A percentile compares a stretch with the other conserved stretches of the same genome.
Evolutionary conservation across 1,140 invertebrate genomes (phyloP).

Genomic region (Pachyrhynchus sulphureomaculatus): DNA sequence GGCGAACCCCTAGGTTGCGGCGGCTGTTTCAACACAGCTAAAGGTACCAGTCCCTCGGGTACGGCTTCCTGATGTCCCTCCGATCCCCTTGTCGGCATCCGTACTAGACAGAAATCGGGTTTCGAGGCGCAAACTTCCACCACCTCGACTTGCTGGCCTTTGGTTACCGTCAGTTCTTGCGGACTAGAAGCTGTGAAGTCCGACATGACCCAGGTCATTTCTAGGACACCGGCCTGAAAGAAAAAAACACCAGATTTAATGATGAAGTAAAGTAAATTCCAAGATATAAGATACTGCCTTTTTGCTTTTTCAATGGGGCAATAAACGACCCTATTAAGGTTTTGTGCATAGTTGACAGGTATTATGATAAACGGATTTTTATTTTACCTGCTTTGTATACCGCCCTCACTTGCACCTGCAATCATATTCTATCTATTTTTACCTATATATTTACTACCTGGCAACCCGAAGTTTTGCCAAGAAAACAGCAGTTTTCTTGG

Average conservation of each 20-base stretch:
- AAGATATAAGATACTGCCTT: too few species aligned
- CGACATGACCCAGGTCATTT: conserved; percentile 85
- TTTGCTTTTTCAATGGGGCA: too few species aligned
- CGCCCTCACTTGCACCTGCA: too few species aligned
- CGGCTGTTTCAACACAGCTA: conserved; percentile 79
- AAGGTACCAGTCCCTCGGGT: conserved; percentile 80
- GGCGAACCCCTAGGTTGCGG: conserved; percentile 63
- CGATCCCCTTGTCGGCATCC: conserved; percentile 58
- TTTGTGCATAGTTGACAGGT: too few species aligned
- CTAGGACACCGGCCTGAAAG: conserved; percentile 65
- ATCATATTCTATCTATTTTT: too few species aligned
- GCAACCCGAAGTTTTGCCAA: conserved; percentile 46
- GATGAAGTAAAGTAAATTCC: too few species aligned
- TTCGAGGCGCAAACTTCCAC: conserved; percentile 66
- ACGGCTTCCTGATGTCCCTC: conserved; percentile 61
- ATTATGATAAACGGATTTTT: too few species aligned
- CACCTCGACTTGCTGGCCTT: conserved; percentile 91
- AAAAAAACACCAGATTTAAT: conserved; percentile 21
- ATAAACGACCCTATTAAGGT: too few species aligned
- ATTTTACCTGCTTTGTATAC: too few species aligned
- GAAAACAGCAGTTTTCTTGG: too few species aligned
- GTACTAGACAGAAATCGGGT: conserved; percentile 66
- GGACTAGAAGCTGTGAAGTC: conserved; percentile 73
- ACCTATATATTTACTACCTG: too few species aligned
- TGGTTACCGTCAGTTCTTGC: conserved; percentile 75